A percentile compares a stretch with the other conserved stretches of the same genome.
These are phyloP conservation scores for Cyprinodon diabolis DNA, from an alignment of 2,797 vertebrate species.

Conservation along the genomic window DNA sequence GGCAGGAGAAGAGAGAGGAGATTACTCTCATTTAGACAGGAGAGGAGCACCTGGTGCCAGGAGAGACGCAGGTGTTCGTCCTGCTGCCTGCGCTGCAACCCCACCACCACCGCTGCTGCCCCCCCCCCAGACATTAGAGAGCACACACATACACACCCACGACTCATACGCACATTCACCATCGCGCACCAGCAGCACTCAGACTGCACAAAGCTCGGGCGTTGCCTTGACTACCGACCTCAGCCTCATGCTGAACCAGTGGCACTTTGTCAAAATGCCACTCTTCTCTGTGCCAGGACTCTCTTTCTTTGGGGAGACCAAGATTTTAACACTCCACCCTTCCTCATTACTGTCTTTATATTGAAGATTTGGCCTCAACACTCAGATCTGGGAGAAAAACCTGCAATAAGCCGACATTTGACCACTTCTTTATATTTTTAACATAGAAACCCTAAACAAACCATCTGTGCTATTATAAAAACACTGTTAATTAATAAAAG, in stretches of 20 bases:
- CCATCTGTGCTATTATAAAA: slow-evolving; percentile 3
- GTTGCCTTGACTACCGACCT: slow-evolving; percentile 78
- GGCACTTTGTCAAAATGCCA: slow-evolving; percentile 68
- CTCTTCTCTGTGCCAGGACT: slow-evolving; percentile 64
- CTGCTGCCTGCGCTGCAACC: slow-evolving; percentile 62
- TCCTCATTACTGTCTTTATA: slow-evolving; percentile 17
- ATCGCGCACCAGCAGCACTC: slow-evolving; percentile 42
- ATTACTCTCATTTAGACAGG: slow-evolving; percentile 80
- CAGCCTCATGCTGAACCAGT: slow-evolving; percentile 70
- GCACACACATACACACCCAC: slow-evolving; percentile 38
- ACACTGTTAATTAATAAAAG: slow-evolving; percentile 9
- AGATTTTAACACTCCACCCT: slow-evolving; percentile 56
- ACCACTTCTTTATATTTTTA: slow-evolving; percentile 6
- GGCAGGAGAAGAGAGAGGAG: slow-evolving; percentile 74
- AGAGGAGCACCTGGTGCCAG: slow-evolving; percentile 80
- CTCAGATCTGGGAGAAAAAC: slow-evolving; percentile 28
- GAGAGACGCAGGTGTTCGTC: slow-evolving; percentile 81
- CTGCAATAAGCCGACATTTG: slow-evolving; percentile 11
- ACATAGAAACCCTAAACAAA: not conserved
- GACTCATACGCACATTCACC: slow-evolving; percentile 26
- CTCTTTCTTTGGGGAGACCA: slow-evolving; percentile 44
- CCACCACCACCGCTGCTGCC: slow-evolving; percentile 50
- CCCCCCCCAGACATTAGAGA: slow-evolving; percentile 57
- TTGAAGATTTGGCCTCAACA: slow-evolving; percentile 29
- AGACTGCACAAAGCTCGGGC: slow-evolving; percentile 51